Percentiles rank a stretch among this genome's conserved stretches.
Evolutionary conservation across 2,888 invertebrate species (phyloP).

Genomic region (Drosophila fungiperda): DNA sequence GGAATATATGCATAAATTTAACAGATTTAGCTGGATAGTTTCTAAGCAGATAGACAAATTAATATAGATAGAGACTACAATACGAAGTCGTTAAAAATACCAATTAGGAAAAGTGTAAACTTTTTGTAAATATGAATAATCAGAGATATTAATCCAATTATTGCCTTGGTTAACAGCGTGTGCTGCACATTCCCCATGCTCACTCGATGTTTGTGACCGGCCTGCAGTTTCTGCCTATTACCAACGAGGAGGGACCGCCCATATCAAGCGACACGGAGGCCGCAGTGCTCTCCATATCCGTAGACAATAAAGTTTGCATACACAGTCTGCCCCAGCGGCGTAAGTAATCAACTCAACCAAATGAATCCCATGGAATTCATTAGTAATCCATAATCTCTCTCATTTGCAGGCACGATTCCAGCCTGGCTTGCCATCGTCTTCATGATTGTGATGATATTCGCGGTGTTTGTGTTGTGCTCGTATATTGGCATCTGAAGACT

Average conservation of each 20-base stretch:
- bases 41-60: no score
- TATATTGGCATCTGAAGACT: constrained; percentile 90
- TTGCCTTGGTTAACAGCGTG: constrained; percentile 87
- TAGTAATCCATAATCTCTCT: not conserved
- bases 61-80: no score
- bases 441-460: constrained; percentile 90
- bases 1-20: no score
- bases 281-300: constrained; percentile 96
- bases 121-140: no score
- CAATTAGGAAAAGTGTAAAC: no score
- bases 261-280: constrained; percentile 92
- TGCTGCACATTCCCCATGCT: constrained; percentile 92
- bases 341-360: constrained; percentile 85
- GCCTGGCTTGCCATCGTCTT: constrained; percentile 92
- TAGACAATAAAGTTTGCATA: constrained; percentile 96
- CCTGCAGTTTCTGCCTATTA: constrained; percentile 94
- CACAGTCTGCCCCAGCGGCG: constrained; percentile 93
- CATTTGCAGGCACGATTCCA: constrained; percentile 90
- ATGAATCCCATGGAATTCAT: not conserved
- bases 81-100: no score
- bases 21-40: no score
- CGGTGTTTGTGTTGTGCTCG: constrained; percentile 93
- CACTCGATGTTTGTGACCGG: constrained; percentile 99
- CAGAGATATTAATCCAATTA: not conserved
- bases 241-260: constrained; percentile 89